Base-by-base conservation (phyloP, 2,888 invertebrate species). In the Eristalis intricaria region DNA sequence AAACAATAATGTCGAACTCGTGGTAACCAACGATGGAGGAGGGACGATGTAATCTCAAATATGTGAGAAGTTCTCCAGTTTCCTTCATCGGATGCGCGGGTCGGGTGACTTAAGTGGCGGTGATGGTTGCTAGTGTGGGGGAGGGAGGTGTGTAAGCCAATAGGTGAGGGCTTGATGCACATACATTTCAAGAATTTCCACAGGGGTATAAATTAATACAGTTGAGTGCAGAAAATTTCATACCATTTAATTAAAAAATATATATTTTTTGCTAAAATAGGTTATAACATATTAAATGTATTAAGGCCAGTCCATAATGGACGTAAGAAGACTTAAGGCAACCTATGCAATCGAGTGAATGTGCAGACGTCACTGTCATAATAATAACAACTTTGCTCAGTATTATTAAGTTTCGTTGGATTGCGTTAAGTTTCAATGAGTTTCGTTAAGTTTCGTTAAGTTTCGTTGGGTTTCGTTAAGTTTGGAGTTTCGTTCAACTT, bases 1-100 rank as follows among this genome's bases (percentile, higher is more conserved):
- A 84, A 78, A 73, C 73, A 84, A 84, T 84, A 84, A 84, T 69
- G 83, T 84, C 83, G 78, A 84, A 84, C 69, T 68, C 73, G 78
- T 84, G 78, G 78, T 84, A 84, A 74, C 68, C 69, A 77, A 85
- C 73, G 63, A 84, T 84, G 78, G 69, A 74, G 63, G 63, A 77
- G 76, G 68, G 80, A 35, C 65, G 69, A 63, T 77, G 68, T 77
- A 77, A 82, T 82, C 74, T 78, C 70, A 74, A 86, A 78, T 75
- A 70, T 86, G 69, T 74, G 70, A 86, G 73, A 77, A 81, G 78
- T 82, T 82, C 81, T 70, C 50, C 43, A 64, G 11, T 19, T 29
- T 32, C 38, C 61, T 43, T 40, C 40, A 66, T 43, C n/a, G 66
- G 32, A 50, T 32, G 13, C 2, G 15, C 29, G 35, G 1, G 29